Conservation (phyloP, 2,113 vertebrate genomes). For the Boulengerochromis microlepis region DNA sequence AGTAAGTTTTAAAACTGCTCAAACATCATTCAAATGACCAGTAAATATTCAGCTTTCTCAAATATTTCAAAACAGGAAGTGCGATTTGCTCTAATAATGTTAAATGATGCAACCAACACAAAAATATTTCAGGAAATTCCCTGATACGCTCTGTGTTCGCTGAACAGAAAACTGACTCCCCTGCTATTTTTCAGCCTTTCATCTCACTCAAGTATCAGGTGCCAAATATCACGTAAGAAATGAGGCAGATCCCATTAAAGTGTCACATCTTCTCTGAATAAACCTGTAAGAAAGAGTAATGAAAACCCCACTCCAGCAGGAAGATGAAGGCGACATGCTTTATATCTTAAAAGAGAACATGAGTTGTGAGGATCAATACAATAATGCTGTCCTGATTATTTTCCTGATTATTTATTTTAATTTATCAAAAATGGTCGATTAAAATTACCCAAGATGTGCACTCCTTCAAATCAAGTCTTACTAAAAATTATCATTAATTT, state of each 20-base stretch:
- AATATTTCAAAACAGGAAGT: background rate
- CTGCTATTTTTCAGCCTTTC: background rate
- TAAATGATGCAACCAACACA: background rate
- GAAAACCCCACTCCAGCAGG: background rate
- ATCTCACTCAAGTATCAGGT: background rate
- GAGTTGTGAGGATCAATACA: background rate
- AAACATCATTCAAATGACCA: background rate
- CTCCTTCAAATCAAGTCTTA: background rate
- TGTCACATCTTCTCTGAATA: background rate
- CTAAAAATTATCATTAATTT: background rate
- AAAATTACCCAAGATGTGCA: background rate
- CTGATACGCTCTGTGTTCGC: background rate
- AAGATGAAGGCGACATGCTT: background rate
- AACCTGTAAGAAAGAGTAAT: background rate
- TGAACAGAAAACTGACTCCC: background rate
- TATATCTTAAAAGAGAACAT: background rate
- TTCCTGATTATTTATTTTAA: background rate
- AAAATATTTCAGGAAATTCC: background rate
- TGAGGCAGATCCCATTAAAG: background rate
- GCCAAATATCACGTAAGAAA: background rate
- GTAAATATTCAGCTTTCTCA: background rate
- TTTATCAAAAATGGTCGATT: background rate
- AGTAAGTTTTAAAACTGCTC: background rate
- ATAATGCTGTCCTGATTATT: background rate
- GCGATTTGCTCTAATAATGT: background rate